These are phyloP conservation scores for Tetranychus piercei DNA, from an alignment of 2,888 invertebrate genomes.

Conservation along the genomic window DNA sequence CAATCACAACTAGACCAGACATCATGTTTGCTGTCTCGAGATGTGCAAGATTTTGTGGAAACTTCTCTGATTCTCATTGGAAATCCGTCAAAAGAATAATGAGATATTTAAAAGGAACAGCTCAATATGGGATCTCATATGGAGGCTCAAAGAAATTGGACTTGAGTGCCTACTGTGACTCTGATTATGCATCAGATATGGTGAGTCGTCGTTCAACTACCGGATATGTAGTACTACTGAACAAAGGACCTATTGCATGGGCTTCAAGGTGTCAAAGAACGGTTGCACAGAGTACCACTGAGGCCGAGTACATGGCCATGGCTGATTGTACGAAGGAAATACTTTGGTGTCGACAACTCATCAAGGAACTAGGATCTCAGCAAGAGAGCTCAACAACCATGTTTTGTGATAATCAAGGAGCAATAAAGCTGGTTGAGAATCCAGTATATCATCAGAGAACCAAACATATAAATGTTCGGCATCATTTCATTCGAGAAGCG, in stretches of 20 bases:
- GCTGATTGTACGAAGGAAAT: conserved; percentile 22
- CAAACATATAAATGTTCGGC: conserved; percentile 25
- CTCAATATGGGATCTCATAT: neutral
- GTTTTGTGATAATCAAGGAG: conserved; percentile 24
- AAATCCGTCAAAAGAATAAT: conserved; percentile 16
- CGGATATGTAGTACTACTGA: conserved; percentile 16
- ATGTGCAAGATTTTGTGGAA: neutral
- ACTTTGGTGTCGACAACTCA: conserved; percentile 28
- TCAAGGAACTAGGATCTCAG: conserved; percentile 14
- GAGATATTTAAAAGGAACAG: conserved; percentile 13
- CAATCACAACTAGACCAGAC: neutral
- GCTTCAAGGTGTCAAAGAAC: conserved; percentile 20
- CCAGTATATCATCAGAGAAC: conserved; percentile 21
- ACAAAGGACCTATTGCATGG: neutral
- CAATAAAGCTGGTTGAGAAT: conserved; percentile 23
- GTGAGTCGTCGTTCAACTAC: conserved; percentile 19
- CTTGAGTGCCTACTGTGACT: conserved; percentile 21
- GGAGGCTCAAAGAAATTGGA: too few species aligned
- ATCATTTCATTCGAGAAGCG: conserved; percentile 23
- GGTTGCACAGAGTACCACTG: too few species aligned
- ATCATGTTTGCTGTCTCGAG: conserved; percentile 1
- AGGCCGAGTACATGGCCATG: too few species aligned
- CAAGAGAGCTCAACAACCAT: conserved; percentile 23
- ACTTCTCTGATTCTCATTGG: conserved; percentile 11
- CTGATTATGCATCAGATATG: conserved; percentile 25